Conservation (phyloP, 2,888 invertebrate species). For the Exephanes ischioxanthus region DNA sequence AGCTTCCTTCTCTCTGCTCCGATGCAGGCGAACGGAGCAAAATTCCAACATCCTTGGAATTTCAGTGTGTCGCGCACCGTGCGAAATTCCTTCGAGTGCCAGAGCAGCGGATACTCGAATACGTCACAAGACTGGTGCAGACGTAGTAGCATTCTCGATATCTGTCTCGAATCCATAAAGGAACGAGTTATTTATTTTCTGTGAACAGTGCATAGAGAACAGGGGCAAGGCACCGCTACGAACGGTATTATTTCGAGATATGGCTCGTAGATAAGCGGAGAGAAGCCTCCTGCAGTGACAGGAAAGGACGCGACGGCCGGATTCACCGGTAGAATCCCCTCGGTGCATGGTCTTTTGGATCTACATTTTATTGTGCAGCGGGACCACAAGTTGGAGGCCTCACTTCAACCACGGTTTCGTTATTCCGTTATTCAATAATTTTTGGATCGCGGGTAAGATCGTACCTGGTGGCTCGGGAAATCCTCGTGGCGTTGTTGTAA, state of each 20-base stretch:
- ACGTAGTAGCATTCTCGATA: conserved; percentile 37
- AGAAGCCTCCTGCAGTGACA: conserved; percentile 32
- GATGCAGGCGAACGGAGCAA: neutral
- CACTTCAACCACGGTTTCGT: neutral
- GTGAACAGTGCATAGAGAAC: neutral
- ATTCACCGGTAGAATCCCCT: neutral
- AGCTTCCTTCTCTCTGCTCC: conserved; percentile 26
- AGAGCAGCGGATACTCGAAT: conserved; percentile 15
- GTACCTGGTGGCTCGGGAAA: neutral
- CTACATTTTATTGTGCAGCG: conserved; percentile 1
- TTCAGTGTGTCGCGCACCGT: conserved; percentile 16
- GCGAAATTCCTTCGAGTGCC: conserved; percentile 37
- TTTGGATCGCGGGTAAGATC: neutral
- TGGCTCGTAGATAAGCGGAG: conserved; percentile 46
- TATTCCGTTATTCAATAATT: conserved; percentile 5
- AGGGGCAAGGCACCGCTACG: conserved; percentile 38
- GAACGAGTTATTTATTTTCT: conserved; percentile 44
- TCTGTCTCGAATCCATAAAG: conserved; percentile 50
- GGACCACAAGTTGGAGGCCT: neutral
- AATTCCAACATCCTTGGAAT: neutral
- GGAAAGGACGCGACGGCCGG: conserved; percentile 4
- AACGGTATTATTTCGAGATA: conserved; percentile 58
- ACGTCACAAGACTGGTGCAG: conserved; percentile 14
- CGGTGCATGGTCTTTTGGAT: neutral
- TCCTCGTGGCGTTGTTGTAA: conserved; percentile 20